Base-by-base conservation (phyloP, 2,797 vertebrate genomes). In the Staurois parvus region DNA sequence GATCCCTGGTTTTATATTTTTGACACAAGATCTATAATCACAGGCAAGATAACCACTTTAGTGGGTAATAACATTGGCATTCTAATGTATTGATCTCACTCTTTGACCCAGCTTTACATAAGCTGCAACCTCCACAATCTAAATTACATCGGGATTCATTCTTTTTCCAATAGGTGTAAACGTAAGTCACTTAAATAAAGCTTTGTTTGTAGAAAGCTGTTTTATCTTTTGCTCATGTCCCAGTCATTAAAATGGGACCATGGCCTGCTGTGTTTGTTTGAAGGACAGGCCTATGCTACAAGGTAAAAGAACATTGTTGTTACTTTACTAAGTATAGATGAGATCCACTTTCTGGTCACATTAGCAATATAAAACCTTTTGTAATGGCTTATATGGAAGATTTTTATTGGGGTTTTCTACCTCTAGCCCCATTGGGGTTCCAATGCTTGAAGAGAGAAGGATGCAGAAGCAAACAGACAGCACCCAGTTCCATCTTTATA, bases 121-220 rank as follows among this genome's bases (percentile, higher is more conserved):
- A 90, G 94, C 91, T 92, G 91, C 91, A 91, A 87, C 87, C 92
- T 88, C 87, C 84, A 69, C 68, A 91, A 88, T 78, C 84, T 68
- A 7, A 90, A 79, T 91, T 89, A 92, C 89, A 87, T 91, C 90
- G 82, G 83, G 89, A 90, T 85, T 84, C 87, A 81, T 86, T 88
- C 76, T 64, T 89, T 89, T 92, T 88, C 69, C 77, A 88, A 85
- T 90, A 67, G 84, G 78, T 52, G 89, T 88, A 90, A 88, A 90
- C 88, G 89, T 81, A 37, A 72, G 28, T 80, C 21, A 52, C 42
- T 70, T 70, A 80, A 70, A 80, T 34, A 56, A 32, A 80, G 45
- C 24, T 72, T 72, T 81, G 69, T 73, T 81, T 62, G 32, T 62
- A 40, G n/a, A 64, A 72, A 64, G 52, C 3, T 73, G 2, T 13